Base-by-base conservation (phyloP, 2,113 vertebrate genomes). In the Ahaetulla prasina region DNA sequence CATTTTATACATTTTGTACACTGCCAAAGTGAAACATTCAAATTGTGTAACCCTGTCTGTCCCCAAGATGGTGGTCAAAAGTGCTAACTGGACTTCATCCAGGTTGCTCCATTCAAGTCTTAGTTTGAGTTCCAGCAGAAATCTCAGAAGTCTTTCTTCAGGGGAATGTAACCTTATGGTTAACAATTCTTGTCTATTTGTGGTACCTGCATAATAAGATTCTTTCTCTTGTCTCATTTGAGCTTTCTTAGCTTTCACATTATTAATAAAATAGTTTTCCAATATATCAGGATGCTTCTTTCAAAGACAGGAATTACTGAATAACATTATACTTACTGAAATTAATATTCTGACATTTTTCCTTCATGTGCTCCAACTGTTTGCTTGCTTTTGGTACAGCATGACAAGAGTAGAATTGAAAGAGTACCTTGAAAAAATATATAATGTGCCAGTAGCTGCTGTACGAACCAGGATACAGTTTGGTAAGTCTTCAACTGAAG, bases 381-480 rank as follows among this genome's bases (percentile, higher is more conserved):
- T 27, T 60, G 93, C 57, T 87, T 88, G 30, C 54, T 22, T 89
- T 9, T 93, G 94, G 43, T 27, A 89, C 97, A 99, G 99, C 96
- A 99, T 99, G 99, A 99, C 99, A 87, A 99, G 98, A 95, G 93
- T 96, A 93, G 99, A 99, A 85, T 95, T 99, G 57, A 98, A 96
- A 96, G 99, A 98, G 96, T 99, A 99, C 95, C 97, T 99, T 87
- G 98, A 99, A 96, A 98, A 96, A 92, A 99, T 99, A 90, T 99
- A 99, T 95, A 98, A 95, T 0, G 98, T 99, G 25, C 99, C 99
- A 0, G 98, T 99, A 53, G 98, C 98, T 90, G 96, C 97, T 0
- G 96, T 99, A 52, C 98, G 99, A 47, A 99, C 99, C 0, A 97
- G 99, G 95, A 99, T 99, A 93, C 99, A 99, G 96, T 98, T 97